Base-by-base conservation (phyloP, 2,797 vertebrate species). In the Octomys mimax region DNA sequence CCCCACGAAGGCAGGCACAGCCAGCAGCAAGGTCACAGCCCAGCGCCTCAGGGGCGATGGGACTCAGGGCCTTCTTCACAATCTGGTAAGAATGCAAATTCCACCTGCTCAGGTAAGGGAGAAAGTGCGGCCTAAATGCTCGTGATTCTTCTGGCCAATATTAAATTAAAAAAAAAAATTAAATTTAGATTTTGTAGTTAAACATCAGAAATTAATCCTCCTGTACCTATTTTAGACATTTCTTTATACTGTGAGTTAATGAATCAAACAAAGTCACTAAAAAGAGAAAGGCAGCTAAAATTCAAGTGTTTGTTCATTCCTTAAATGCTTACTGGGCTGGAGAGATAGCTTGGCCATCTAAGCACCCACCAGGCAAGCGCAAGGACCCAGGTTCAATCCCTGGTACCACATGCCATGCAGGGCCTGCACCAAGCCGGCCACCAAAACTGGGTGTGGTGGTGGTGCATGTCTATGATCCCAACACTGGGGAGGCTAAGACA, bases 141-240 rank as follows among this genome's bases (percentile, higher is more conserved):
- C 36, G 61, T 19, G 28, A 59, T 61, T 80, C 46, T 39, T 86
- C 62, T 64, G 93, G 68, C 42, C 42, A 42, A 4, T 42, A 42
- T 42, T 42, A 42, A 90, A 24, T 28, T 46, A n/a, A n/a, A n/a
- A n/a, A n/a, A n/a, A n/a, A n/a, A n/a, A n/a, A 42, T 42, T 42
- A 42, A 90, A 24, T 28, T 46, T 39, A 52, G 3, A 75, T 80
- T 93, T 79, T 82, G 78, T 10, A 57, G 13, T 33, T 52, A 83
- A 31, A 70, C 26, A 85, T 18, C 22, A 89, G 61, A 94, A 87
- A 80, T 81, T 21, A 94, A 93, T 81, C 75, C 31, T 84, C 92
- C 46, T 61, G 64, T n/a, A 24, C 5, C 14, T n/a, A 11, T 71
- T 84, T 93, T 66, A 89, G 78, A 87, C 5, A 64, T 86, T 89